Evolutionary conservation across 2,113 vertebrate species (phyloP).

Genomic region (Albula goreensis): DNA sequence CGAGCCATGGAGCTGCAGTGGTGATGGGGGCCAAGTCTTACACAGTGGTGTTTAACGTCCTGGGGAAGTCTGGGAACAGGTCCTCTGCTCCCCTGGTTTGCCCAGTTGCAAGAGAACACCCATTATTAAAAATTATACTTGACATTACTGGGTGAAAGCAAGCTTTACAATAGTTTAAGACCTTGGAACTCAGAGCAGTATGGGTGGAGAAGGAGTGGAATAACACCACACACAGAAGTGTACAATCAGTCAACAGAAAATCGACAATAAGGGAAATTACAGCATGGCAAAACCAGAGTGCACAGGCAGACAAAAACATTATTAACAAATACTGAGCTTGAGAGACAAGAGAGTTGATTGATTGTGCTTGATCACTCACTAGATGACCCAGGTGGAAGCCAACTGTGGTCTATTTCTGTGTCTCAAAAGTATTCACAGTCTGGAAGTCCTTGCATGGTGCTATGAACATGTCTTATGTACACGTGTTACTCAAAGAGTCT

Average conservation of each 20-base stretch:
- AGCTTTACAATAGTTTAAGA: background rate
- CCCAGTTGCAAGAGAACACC: background rate
- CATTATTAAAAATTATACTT: background rate
- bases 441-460: background rate
- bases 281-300: background rate
- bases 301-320: background rate
- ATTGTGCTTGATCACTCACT: background rate
- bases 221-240: background rate
- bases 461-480: background rate
- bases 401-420: background rate
- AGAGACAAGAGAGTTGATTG: background rate
- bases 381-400: background rate
- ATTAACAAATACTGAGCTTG: background rate
- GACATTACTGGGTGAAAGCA: background rate
- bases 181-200: background rate
- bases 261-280: background rate
- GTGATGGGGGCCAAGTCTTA: slow-evolving; percentile 1
- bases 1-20: background rate
- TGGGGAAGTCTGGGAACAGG: background rate
- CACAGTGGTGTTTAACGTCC: slow-evolving; percentile 9
- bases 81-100: background rate
- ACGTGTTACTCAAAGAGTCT: background rate
- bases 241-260: background rate
- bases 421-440: background rate
- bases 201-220: background rate